Percentiles rank a stretch among this genome's conserved stretches.
Evolutionary conservation across 2,797 vertebrate species (phyloP).

Genomic region (Sebastes hubbsi): DNA sequence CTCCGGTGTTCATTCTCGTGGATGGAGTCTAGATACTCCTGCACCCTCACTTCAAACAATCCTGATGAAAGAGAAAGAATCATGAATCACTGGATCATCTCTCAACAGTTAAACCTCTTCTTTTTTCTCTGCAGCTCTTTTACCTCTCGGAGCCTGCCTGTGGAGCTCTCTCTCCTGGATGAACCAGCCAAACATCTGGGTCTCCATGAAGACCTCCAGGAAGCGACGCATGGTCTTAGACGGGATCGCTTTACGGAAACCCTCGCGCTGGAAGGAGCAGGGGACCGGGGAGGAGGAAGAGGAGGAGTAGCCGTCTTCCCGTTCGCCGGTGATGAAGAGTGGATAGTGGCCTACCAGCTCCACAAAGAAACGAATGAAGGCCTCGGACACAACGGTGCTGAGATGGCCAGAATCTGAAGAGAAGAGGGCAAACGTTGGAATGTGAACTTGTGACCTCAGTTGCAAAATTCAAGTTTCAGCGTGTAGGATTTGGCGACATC

Average conservation of each 20-base stretch:
- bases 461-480: not conserved
- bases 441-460: not conserved
- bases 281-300: conserved; percentile 71
- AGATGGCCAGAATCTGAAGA: conserved; percentile 81
- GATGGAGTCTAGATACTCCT: conserved; percentile 95
- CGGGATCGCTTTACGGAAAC: conserved; percentile 91
- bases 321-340: conserved; percentile 87
- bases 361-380: conserved; percentile 97
- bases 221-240: conserved; percentile 93
- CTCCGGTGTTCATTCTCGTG: conserved; percentile 93
- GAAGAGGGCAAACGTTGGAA: not conserved
- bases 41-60: conserved; percentile 94
- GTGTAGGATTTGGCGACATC: no score
- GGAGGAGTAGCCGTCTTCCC: conserved; percentile 89
- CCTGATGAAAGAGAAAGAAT: conserved; percentile 77
- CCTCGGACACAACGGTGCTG: conserved; percentile 92
- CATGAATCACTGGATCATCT: not conserved
- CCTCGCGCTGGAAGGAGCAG: conserved; percentile 87
- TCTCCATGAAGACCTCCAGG: conserved; percentile 98
- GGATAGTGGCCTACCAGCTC: conserved; percentile 95
- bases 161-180: conserved; percentile 93
- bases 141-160: conserved; percentile 89
- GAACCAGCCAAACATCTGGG: conserved; percentile 95
- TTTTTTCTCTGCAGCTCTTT: not conserved
- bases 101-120: not conserved